Base-by-base conservation (phyloP, 2,888 invertebrate genomes). In the Elegia similella region DNA sequence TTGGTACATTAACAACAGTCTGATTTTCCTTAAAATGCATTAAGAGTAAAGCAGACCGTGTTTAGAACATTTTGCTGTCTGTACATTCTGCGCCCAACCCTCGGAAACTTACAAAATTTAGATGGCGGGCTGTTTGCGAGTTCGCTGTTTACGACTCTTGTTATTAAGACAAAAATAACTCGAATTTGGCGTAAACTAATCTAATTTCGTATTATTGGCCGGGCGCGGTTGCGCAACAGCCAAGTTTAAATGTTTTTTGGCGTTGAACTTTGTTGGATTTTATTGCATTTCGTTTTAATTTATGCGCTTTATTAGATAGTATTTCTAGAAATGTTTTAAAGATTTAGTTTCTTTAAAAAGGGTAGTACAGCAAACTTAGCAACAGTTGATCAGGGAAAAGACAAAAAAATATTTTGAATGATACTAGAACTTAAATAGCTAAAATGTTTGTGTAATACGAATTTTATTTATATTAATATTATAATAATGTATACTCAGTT, bases 191-290 rank as follows among this genome's bases (percentile, higher is more conserved):
- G 46, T 34, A 55, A 55, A 38, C 47, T 38, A 47, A 55, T 47
- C 46, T 55, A 44, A 44, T 54, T 44, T 44, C 43, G 32, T 43
- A 56, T 55, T 50, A 50, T 55, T 59, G 59, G 60, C 42, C 59
- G 59, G 60, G 42, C 59, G 30, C 56, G 34, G 50, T 50, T 50
- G 34, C 38, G 34, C 50, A 38, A 50, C 50, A 50, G 50, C 17
- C 34, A 17, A 50, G 34, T 34, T 50, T 50, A 38, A 50, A 50
- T 50, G 50, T 50, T 38, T 50, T 50, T 50, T 12, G 50, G 16
- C 50, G 12, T 38, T 17, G n/a, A 50, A 50, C 34, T 34, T 50
- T 50, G 34, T 50, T 34, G 12, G 7, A 13, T 50, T 50, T 50
- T 50, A 50, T 50, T 50, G 50, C 2, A 50, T 15, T 34, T 44